Conservation (phyloP, 1,140 invertebrate species). For the Archivesica marissinica region DNA sequence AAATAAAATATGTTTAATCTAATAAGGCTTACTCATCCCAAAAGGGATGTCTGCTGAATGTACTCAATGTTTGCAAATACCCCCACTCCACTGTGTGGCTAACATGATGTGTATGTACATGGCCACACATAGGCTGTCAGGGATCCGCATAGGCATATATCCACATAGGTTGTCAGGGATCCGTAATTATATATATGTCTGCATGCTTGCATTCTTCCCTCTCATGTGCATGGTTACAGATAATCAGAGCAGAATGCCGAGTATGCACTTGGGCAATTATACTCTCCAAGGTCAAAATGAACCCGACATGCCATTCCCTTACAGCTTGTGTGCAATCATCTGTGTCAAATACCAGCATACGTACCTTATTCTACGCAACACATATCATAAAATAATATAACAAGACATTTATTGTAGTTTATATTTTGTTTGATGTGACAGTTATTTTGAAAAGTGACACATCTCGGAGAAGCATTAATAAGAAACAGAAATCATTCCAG, state of each 20-base stretch:
- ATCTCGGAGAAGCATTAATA: conserved; percentile 17
- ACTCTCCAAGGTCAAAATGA: neutral
- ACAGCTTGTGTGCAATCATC: neutral
- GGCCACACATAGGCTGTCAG: too few relatives aligned
- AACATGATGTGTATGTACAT: too few relatives aligned
- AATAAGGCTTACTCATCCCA: too few relatives aligned
- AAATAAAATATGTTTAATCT: too few relatives aligned
- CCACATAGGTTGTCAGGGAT: too few relatives aligned
- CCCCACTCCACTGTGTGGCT: too few relatives aligned
- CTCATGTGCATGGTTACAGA: neutral
- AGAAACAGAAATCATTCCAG: conserved; percentile 16
- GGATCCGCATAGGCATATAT: too few relatives aligned
- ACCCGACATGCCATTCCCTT: neutral
- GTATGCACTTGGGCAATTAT: neutral
- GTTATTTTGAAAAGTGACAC: conserved; percentile 27
- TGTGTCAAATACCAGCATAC: neutral
- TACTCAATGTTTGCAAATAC: too few relatives aligned
- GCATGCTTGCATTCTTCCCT: too few relatives aligned
- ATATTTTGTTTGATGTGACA: neutral
- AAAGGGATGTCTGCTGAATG: too few relatives aligned
- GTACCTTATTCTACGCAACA: neutral
- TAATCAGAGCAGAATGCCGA: neutral
- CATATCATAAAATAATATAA: conserved; percentile 19
- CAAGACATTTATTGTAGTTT: conserved; percentile 27
- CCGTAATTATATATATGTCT: too few relatives aligned